These are phyloP conservation scores for Myripristis murdjan DNA, from an alignment of 2,797 vertebrate genomes.

Conservation along the genomic window DNA sequence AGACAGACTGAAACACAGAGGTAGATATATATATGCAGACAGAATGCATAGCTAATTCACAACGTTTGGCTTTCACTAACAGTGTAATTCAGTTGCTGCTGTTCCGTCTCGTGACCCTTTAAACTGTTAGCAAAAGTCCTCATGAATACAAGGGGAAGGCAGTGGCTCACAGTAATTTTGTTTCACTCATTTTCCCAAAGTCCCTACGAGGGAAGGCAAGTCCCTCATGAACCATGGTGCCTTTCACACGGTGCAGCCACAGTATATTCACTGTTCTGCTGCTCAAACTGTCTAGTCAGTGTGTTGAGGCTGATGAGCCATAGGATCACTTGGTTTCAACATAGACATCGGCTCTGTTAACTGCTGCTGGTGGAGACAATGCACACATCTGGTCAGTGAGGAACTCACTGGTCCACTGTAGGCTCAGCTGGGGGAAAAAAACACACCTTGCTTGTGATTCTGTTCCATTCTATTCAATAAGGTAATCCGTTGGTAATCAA, in stretches of 20 bases:
- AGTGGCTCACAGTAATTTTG: conserved; percentile 31
- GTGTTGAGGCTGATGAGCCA: background rate
- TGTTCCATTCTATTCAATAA: background rate
- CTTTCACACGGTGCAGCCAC: conserved; percentile 12
- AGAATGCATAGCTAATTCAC: conserved; percentile 68
- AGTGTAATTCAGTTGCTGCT: conserved; percentile 64
- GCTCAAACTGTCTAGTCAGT: background rate
- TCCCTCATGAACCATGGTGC: background rate
- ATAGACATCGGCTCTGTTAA: too few species aligned
- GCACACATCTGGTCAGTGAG: background rate
- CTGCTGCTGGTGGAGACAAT: background rate
- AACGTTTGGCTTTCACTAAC: conserved; percentile 73
- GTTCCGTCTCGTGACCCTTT: conserved; percentile 72
- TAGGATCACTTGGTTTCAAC: too few species aligned
- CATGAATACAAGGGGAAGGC: conserved; percentile 43
- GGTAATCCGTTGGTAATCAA: background rate
- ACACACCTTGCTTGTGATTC: too few species aligned
- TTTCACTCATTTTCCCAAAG: conserved; percentile 47
- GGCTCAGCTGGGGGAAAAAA: too few species aligned
- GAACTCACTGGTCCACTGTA: too few species aligned
- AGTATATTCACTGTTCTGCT: background rate
- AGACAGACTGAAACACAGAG: conserved; percentile 5
- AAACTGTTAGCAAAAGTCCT: conserved; percentile 43
- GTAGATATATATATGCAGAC: conserved; percentile 19
- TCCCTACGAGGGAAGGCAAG: conserved; percentile 24